A percentile compares a stretch with the other conserved stretches of the same genome.
phyloP scores from a whole-genome alignment of 2,113 vertebrate species.

The Psittacara wagleri region DNA sequence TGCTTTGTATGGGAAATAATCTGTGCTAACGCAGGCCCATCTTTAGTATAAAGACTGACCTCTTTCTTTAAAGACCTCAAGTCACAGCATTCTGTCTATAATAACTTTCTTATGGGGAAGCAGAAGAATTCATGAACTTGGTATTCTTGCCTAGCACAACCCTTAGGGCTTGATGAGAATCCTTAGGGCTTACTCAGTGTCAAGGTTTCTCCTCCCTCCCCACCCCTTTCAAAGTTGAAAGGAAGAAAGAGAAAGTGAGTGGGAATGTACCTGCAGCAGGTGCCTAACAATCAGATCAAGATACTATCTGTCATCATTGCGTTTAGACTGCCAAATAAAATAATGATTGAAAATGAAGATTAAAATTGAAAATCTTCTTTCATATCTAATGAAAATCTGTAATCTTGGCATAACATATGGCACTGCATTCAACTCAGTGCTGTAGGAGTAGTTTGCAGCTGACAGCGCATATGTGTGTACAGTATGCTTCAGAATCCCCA shows the following conservation, averaged over 20 bases:
- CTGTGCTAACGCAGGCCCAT: neutral
- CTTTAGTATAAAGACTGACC: neutral
- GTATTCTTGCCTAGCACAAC: neutral
- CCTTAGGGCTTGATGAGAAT: neutral
- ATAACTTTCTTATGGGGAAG: neutral
- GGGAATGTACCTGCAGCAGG: slow-evolving; percentile 3
- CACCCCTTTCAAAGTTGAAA: neutral
- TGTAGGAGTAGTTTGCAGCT: slow-evolving; percentile 45
- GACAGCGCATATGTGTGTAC: slow-evolving; percentile 44
- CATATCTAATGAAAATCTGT: slow-evolving; percentile 48
- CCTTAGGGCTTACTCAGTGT: neutral
- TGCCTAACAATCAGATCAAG: neutral
- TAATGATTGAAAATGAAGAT: slow-evolving; percentile 57
- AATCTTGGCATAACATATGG: slow-evolving; percentile 62
- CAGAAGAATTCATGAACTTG: neutral
- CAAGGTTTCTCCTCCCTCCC: neutral
- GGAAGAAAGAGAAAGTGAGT: neutral
- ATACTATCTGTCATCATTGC: neutral
- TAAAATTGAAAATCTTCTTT: slow-evolving; percentile 47
- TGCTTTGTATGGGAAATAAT: neutral
- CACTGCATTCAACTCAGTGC: neutral
- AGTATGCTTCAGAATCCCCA: slow-evolving; percentile 44
- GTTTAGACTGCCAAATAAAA: slow-evolving; percentile 52
- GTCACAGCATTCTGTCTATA: neutral
- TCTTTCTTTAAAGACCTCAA: neutral